These are phyloP conservation scores for Acrossocheilus fasciatus DNA, from an alignment of 2,797 vertebrate genomes.

Conservation along the genomic window DNA sequence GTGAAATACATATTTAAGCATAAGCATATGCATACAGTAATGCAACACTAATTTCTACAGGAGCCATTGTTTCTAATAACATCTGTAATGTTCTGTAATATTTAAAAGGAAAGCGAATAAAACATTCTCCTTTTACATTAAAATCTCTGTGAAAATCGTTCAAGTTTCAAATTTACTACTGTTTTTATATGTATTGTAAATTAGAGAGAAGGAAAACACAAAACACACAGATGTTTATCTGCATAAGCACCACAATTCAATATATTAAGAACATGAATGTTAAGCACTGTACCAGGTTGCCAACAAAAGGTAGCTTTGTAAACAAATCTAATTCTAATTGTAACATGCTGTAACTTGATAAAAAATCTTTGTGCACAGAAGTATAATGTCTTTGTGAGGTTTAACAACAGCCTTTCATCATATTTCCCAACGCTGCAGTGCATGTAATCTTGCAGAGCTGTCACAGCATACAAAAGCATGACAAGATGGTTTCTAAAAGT, in stretches of 20 bases:
- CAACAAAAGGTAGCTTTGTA: background rate
- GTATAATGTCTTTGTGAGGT: slow-evolving; percentile 4
- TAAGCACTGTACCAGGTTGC: background rate
- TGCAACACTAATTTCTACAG: background rate
- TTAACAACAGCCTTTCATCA: background rate
- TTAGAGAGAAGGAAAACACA: background rate
- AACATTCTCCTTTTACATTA: background rate
- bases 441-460: background rate
- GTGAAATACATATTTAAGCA: background rate
- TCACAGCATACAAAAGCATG: slow-evolving; percentile 20
- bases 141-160: background rate
- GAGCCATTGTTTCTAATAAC: background rate
- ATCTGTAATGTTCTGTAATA: background rate
- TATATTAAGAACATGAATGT: background rate
- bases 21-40: background rate
- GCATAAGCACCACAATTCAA: background rate
- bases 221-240: background rate
- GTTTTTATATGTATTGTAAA: background rate
- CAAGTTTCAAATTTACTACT: background rate
- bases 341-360: background rate
- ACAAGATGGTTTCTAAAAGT: slow-evolving; percentile 27
- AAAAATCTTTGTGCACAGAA: background rate
- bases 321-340: background rate
- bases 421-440: slow-evolving; percentile 8
- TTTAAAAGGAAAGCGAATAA: background rate